phyloP scores from a whole-genome alignment of 2,797 vertebrate genomes.

The Euthynnus affinis region DNA sequence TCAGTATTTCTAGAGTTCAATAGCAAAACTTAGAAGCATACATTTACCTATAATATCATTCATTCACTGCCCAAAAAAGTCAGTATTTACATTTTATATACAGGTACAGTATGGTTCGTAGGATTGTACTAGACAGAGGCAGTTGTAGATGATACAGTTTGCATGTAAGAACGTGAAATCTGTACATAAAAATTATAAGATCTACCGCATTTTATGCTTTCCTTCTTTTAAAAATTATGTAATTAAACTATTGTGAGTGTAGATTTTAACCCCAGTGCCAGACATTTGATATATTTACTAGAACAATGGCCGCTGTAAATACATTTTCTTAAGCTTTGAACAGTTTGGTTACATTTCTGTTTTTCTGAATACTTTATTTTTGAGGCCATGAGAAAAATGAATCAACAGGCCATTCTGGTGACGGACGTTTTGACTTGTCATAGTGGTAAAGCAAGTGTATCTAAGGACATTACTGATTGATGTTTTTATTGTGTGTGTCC shows the following conservation, averaged over 20 bases:
- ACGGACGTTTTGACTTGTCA: constrained; percentile 7
- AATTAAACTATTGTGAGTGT: too few relatives aligned
- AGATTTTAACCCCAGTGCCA: background rate
- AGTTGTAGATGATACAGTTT: background rate
- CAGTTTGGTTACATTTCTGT: constrained; percentile 7
- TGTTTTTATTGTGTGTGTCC: background rate
- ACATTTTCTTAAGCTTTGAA: background rate
- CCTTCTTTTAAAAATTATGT: background rate
- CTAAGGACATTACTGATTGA: too few relatives aligned
- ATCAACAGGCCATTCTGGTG: constrained; percentile 2
- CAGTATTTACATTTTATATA: constrained; percentile 22
- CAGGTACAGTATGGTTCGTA: background rate
- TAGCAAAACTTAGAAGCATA: background rate
- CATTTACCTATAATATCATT: background rate
- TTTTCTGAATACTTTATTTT: constrained; percentile 41
- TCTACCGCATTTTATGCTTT: background rate
- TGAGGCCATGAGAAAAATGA: constrained; percentile 13
- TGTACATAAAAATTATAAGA: background rate
- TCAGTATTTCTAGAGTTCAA: background rate
- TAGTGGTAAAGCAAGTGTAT: background rate
- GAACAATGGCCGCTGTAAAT: background rate
- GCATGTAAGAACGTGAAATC: background rate
- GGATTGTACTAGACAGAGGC: background rate
- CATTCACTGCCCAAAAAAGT: constrained; percentile 7
- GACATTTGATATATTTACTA: background rate